phyloP scores from a whole-genome alignment of 2,797 vertebrate species.

The Syncerus caffer region DNA sequence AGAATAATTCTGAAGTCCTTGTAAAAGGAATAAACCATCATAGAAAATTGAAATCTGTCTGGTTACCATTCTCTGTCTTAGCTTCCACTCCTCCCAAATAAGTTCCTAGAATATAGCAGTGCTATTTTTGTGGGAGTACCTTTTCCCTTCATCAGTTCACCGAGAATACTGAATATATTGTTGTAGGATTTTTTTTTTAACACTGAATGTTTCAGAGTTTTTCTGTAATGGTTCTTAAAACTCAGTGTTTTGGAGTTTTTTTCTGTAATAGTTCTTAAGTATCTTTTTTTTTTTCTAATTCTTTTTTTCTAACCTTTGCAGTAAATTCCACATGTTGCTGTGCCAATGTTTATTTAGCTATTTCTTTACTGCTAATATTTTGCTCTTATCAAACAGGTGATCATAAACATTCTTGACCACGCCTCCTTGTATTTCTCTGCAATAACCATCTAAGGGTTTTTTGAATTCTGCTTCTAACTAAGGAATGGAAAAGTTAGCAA shows the following conservation, averaged over 20 bases:
- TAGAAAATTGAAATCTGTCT: not conserved
- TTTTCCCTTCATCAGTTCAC: not conserved
- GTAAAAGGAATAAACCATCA: not conserved
- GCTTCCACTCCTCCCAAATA: not conserved
- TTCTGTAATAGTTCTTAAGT: not conserved
- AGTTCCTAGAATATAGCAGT: not conserved
- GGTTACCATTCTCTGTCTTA: not conserved
- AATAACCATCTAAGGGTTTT: not conserved
- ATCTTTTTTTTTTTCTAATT: not conserved
- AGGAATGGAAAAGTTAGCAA: not conserved
- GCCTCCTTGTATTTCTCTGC: not conserved
- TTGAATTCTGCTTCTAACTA: not conserved
- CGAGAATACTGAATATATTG: not conserved
- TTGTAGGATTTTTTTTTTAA: not conserved
- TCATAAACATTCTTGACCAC: not conserved
- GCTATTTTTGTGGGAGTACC: not conserved
- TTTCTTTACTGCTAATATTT: conserved; percentile 34
- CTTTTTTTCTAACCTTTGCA: not conserved
- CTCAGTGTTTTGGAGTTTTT: not conserved
- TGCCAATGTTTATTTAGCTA: not conserved
- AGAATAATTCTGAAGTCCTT: conserved; percentile 9
- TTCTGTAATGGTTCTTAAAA: conserved; percentile 17
- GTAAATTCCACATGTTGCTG: not conserved
- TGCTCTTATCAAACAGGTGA: not conserved
- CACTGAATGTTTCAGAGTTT: not conserved